Evolutionary conservation across 2,797 vertebrate genomes (phyloP).

Genomic region (Oreochromis mossambicus): DNA sequence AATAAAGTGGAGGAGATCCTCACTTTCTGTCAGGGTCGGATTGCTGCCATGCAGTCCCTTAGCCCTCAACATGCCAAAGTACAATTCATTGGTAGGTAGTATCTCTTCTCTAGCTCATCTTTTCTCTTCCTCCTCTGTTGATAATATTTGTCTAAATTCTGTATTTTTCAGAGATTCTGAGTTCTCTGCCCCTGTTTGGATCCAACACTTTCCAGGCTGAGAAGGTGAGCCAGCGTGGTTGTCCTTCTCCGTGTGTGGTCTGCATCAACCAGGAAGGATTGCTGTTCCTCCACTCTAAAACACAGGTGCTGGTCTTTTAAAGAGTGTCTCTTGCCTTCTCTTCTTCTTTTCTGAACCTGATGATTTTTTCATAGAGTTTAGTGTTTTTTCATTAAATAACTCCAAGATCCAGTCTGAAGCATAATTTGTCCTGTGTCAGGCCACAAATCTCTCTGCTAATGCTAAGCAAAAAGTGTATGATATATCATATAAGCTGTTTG

Average conservation of each 20-base stretch:
- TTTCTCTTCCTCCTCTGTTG: background rate
- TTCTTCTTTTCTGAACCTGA: background rate
- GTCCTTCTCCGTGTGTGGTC: slow-evolving; percentile 76
- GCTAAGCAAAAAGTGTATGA: background rate
- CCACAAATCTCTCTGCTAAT: background rate
- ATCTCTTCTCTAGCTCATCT: background rate
- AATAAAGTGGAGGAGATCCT: slow-evolving; percentile 50
- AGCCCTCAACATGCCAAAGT: slow-evolving; percentile 67
- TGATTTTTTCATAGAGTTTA: background rate
- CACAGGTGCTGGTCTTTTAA: slow-evolving; percentile 72
- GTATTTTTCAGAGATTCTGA: slow-evolving; percentile 69
- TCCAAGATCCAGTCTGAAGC: background rate
- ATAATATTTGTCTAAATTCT: background rate
- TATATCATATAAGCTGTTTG: background rate
- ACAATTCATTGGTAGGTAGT: slow-evolving; percentile 67
- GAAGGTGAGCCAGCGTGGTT: slow-evolving; percentile 69
- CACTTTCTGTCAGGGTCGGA: slow-evolving; percentile 35
- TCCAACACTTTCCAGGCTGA: slow-evolving; percentile 75
- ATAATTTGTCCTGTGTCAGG: background rate
- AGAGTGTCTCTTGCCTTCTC: background rate
- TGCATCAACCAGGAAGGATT: slow-evolving; percentile 80
- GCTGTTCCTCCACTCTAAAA: slow-evolving; percentile 68
- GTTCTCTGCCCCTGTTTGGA: slow-evolving; percentile 81
- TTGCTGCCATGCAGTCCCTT: slow-evolving; percentile 41
- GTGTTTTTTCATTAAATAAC: background rate